Evolutionary conservation across 2,797 vertebrate species (phyloP).

Genomic region (Rhodeus uyekii): DNA sequence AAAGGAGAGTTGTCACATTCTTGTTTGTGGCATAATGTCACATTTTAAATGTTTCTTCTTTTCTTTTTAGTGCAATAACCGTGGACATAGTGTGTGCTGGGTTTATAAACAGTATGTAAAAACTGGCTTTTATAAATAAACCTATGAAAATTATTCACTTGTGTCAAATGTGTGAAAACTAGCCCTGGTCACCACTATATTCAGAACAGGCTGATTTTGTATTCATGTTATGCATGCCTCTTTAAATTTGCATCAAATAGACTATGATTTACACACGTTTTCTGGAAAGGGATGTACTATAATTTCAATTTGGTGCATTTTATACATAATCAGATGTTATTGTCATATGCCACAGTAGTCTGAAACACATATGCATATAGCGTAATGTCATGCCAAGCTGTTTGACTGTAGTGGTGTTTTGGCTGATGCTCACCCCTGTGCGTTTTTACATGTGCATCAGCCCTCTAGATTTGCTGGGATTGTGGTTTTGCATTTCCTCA

Average conservation of each 20-base stretch:
- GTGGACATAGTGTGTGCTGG: not conserved
- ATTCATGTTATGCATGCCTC: not conserved
- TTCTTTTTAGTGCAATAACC: too few relatives aligned
- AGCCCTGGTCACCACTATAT: not conserved
- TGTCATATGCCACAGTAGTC: not conserved
- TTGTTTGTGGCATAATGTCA: not conserved
- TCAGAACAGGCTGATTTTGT: not conserved
- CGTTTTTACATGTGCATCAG: conserved; percentile 44
- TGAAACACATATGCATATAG: not conserved
- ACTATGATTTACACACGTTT: not conserved
- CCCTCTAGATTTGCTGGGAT: conserved; percentile 46
- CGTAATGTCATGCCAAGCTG: not conserved
- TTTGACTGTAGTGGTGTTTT: conserved; percentile 23
- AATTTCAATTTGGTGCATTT: not conserved
- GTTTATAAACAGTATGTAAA: not conserved
- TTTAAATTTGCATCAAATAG: not conserved
- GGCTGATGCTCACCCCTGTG: conserved; percentile 29
- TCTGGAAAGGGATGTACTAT: not conserved
- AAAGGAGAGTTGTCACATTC: not conserved
- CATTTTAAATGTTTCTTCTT: not conserved
- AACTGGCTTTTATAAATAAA: not conserved
- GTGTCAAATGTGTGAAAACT: not conserved
- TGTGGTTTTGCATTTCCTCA: conserved; percentile 40
- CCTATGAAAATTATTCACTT: not conserved
- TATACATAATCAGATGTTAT: not conserved